phyloP scores from a whole-genome alignment of 92 coral and sea anemone genomes.

The Palythoa grandiflora region DNA sequence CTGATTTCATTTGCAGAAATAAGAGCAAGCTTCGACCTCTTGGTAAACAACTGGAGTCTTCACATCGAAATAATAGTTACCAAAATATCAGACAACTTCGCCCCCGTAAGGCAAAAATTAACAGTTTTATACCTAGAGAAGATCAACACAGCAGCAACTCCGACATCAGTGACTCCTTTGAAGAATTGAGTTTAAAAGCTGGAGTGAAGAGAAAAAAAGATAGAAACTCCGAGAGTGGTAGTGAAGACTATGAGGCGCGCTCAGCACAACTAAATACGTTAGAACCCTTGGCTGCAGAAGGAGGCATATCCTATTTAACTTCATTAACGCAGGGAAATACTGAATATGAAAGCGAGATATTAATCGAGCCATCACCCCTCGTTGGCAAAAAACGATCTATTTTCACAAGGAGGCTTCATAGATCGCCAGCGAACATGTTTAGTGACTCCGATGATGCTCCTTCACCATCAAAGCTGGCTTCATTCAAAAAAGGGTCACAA shows the following conservation, averaged over 20 bases:
- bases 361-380: conserved; percentile 37
- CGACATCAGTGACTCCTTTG: conserved; percentile 10
- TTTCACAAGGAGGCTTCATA: conserved; percentile 42
- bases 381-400: conserved; percentile 25
- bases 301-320: neutral
- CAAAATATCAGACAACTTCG: neutral
- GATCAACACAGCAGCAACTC: neutral
- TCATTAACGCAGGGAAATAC: neutral
- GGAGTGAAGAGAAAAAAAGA: conserved; percentile 35
- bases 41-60: neutral
- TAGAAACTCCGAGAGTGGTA: conserved; percentile 4
- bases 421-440: conserved; percentile 29
- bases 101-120: neutral
- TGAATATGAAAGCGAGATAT: conserved; percentile 2
- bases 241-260: neutral
- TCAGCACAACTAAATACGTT: neutral
- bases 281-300: neutral
- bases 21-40: neutral
- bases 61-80: neutral
- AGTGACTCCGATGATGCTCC: neutral
- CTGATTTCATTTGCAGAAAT: neutral
- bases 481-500: neutral
- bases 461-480: neutral
- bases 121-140: neutral
- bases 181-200: conserved; percentile 10